Base-by-base conservation (phyloP, 2,797 vertebrate genomes). In the Lerista edwardsae region DNA sequence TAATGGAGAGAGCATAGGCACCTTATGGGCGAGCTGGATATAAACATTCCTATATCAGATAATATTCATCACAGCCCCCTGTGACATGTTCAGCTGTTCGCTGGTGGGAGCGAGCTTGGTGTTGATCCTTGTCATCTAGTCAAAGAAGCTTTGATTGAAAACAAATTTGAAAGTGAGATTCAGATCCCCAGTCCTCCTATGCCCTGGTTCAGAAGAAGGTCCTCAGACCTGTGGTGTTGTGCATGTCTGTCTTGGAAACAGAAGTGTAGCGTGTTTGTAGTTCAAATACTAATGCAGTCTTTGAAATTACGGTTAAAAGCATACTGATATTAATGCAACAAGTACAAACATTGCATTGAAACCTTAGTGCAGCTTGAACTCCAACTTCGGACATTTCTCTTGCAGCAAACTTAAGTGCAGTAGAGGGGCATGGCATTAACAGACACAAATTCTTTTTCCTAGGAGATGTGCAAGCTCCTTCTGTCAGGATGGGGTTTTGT, bases 121-220 rank as follows among this genome's bases (percentile, higher is more conserved):
- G 11, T 36, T 51, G n/a, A 17, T 68, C 23, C 29, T 65, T 68
- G n/a, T 6, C 29, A 12, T 75, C 23, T 21, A 61, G 36, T 75
- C 44, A 68, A 75, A 80, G 29, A 75, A 14, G 1, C 23, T 57
- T 77, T 81, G 84, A 51, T 5, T 81, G 72, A 64, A 86, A 64
- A 25, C n/a, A 79, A 62, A 75, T n/a, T 80, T 59, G 15, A 17
- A 72, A 73, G 34, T 39, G 41, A 61, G 79, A 59, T 77, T 81
- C 65, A 71, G 12, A 55, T 34, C n/a, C 71, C 39, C 41, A 62
- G 11, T 11, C 23, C 21, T 21, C 8, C 73, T 55, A 36, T 34
- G 61, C 74, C 47, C 61, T 25, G 65, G 71, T 69, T 64, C 64
- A 72, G 31, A 41, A 82, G 61, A 25, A 21, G 55, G 69, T 51